Evolutionary conservation across 1,140 invertebrate species (phyloP).

Genomic region (Microplitis demolitor): DNA sequence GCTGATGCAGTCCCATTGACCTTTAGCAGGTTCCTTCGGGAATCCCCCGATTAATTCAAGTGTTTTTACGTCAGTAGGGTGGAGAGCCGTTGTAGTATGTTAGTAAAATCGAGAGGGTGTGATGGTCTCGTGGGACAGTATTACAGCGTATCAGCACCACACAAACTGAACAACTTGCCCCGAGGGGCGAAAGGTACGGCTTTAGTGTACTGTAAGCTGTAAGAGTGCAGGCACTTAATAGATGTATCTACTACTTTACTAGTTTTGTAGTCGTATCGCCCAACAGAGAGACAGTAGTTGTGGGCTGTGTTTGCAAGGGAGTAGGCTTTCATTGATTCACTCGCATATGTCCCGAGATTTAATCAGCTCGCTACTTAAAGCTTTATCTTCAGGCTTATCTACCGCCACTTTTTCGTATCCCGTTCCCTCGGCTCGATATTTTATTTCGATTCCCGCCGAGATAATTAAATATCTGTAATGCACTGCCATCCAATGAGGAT

Average conservation of each 20-base stretch:
- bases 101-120: conserved; percentile 26
- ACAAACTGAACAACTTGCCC: conserved; percentile 52
- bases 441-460: conserved; percentile 14
- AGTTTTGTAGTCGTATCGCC: neutral
- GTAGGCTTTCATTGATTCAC: conserved; percentile 47
- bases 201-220: too few species aligned
- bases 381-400: conserved; percentile 46
- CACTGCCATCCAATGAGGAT: conserved; percentile 44
- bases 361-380: conserved; percentile 58
- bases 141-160: conserved; percentile 60
- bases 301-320: neutral
- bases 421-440: neutral
- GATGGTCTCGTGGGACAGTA: conserved; percentile 49
- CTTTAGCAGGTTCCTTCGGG: conserved; percentile 50
- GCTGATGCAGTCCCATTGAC: conserved; percentile 41
- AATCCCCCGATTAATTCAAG: conserved; percentile 55
- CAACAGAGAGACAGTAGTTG: conserved; percentile 1
- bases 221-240: neutral
- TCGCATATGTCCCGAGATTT: conserved; percentile 62
- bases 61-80: conserved; percentile 46
- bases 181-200: conserved; percentile 20
- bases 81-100: neutral
- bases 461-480: conserved; percentile 57
- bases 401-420: conserved; percentile 10
- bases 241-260: too few species aligned